Conservation (phyloP, 2,888 invertebrate genomes). For the Polydesmus complanatus region DNA sequence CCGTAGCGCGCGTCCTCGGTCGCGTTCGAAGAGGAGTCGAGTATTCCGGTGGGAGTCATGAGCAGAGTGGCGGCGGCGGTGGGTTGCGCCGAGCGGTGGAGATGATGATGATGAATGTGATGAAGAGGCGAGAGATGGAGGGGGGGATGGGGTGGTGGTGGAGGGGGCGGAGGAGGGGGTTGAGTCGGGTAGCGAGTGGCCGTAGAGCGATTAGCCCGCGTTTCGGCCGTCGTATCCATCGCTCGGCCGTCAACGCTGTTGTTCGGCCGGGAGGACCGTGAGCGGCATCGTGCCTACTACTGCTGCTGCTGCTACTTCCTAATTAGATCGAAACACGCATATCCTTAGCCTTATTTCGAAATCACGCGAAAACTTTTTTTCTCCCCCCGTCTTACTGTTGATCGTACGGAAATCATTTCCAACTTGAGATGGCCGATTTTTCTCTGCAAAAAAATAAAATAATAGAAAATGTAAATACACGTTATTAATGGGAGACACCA, state of each 20-base stretch:
- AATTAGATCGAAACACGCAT: too few relatives aligned
- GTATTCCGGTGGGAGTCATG: not conserved
- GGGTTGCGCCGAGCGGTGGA: not conserved
- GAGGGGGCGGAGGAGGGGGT: not conserved
- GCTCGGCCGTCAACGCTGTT: too few relatives aligned
- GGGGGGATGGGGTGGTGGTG: not conserved
- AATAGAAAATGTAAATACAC: too few relatives aligned
- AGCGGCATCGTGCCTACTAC: too few relatives aligned
- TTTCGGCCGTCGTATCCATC: not conserved
- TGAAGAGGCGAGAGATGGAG: not conserved
- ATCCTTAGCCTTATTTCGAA: too few relatives aligned
- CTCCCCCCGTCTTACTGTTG: too few relatives aligned
- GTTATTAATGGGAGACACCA: too few relatives aligned
- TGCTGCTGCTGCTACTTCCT: not conserved
- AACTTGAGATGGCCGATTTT: too few relatives aligned
- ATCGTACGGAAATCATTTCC: too few relatives aligned
- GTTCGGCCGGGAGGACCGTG: too few relatives aligned
- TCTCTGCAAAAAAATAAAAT: too few relatives aligned
- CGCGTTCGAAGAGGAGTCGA: not conserved
- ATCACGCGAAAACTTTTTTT: too few relatives aligned
- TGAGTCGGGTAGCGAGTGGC: not conserved
- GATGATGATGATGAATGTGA: not conserved
- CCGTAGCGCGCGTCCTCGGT: not conserved
- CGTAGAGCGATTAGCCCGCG: not conserved
- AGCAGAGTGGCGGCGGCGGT: conserved; percentile 3